These are phyloP conservation scores for Todiramphus chloris DNA, from an alignment of 2,113 vertebrate species.

Conservation along the genomic window DNA sequence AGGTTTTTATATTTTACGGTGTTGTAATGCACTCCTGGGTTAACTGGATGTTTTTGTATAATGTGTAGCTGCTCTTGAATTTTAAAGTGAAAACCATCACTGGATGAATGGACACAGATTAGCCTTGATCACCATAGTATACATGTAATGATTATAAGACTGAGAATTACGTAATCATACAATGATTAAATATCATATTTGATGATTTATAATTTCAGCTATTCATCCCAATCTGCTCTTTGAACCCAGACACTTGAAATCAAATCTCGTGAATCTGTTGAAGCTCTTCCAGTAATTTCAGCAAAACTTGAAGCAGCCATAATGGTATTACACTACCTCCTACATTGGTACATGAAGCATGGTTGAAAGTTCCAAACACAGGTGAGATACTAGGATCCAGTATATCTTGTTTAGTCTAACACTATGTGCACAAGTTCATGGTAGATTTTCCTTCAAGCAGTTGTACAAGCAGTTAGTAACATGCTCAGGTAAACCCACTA, in stretches of 20 bases:
- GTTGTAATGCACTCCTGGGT: background rate
- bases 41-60: background rate
- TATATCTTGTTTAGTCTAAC: background rate
- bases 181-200: background rate
- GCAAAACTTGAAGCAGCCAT: background rate
- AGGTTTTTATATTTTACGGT: background rate
- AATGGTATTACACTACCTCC: background rate
- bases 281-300: background rate
- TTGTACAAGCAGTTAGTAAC: background rate
- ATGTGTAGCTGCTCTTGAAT: background rate
- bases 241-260: background rate
- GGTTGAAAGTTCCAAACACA: background rate
- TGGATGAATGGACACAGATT: background rate
- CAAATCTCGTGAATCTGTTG: background rate
- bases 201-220: background rate
- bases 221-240: background rate
- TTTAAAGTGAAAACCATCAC: background rate
- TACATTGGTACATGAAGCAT: background rate
- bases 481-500: background rate
- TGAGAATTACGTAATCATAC: background rate
- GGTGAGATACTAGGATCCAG: background rate
- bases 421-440: background rate
- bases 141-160: background rate
- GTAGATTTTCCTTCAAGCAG: background rate
- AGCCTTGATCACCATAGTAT: background rate